Percentiles rank a stretch among this genome's conserved stretches.
phyloP scores from a whole-genome alignment of 2,797 vertebrate species.

The Luscinia luscinia region DNA sequence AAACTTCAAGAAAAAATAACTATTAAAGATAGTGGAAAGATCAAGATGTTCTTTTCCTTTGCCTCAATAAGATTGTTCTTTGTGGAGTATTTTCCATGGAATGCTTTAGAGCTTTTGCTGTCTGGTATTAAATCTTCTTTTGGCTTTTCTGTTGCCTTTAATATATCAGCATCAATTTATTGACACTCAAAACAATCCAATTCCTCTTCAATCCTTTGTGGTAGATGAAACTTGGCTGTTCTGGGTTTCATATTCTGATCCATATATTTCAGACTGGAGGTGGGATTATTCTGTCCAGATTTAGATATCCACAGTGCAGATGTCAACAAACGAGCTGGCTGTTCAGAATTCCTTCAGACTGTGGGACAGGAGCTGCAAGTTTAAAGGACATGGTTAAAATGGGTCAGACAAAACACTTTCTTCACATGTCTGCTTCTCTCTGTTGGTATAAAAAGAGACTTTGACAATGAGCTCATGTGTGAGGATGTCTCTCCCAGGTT shows the following conservation, averaged over 20 bases:
- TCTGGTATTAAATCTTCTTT: background rate
- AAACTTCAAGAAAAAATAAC: background rate
- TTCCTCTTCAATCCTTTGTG: background rate
- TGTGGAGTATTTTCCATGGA: background rate
- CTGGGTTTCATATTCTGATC: background rate
- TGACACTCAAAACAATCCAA: background rate
- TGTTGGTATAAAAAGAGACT: background rate
- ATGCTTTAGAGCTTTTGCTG: background rate
- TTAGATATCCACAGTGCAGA: background rate
- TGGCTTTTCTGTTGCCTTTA: background rate
- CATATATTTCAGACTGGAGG: background rate
- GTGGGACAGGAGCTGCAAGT: background rate
- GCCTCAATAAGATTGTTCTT: background rate
- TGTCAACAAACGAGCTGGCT: background rate
- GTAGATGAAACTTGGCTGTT: background rate
- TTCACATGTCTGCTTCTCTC: background rate
- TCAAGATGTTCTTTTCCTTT: background rate
- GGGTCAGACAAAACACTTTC: constrained; percentile 3
- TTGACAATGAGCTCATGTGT: constrained; percentile 20
- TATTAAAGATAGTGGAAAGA: background rate
- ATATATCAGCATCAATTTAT: background rate
- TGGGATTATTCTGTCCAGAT: background rate
- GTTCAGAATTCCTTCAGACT: background rate
- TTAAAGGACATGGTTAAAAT: constrained; percentile 9
- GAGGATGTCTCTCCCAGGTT: background rate